Base-by-base conservation (phyloP, 2,888 invertebrate species). In the Cataglyphis livida region DNA sequence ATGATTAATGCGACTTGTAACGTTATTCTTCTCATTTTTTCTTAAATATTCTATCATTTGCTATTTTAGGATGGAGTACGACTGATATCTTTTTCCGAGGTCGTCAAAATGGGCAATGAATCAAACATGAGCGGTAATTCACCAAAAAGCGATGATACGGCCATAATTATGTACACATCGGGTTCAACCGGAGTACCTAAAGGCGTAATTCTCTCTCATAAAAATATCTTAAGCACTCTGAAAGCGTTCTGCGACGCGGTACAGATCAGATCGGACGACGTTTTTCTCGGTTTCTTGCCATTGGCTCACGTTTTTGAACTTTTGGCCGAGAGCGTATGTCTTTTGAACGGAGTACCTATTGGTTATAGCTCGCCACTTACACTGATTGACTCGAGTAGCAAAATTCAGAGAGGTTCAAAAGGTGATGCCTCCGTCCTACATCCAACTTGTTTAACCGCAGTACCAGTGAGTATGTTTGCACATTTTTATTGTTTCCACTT, bases 141-240 rank as follows among this genome's bases (percentile, higher is more conserved):
- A 7, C 98, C 98, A 1, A 95, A 95, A 7, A 95, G 96, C 7
- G 95, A 96, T 18, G 99, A 99, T 94, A 96, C 97, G 5, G 99
- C 99, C 70, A 98, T 99, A 91, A 97, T 99, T 61, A 99, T 99
- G 99, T 99, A 99, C 95, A 99, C 99, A 2, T 99, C 98, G 90
- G 99, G 99, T 7, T 99, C 99, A 0, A 99, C 99, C 4, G 99
- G 99, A 75, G 96, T 97, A 84, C 99, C 99, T 0, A 99, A 99
- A 95, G 99, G 99, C 91, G 98, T 98, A 18, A 93, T 98, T 28
- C 95, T 98, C 48, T 96, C 97, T 3, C 98, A 98, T 94, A 96
- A 96, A 92, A 98, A 98, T 95, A 96, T 98, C 93, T 95, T 98
- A 89, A 96, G 97, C 54, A 97, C 98, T 35, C 96, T 98, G 93